Percentiles rank a stretch among this genome's conserved stretches.
Evolutionary conservation across 1,140 invertebrate genomes (phyloP).

Genomic region (Drosophila azteca): DNA sequence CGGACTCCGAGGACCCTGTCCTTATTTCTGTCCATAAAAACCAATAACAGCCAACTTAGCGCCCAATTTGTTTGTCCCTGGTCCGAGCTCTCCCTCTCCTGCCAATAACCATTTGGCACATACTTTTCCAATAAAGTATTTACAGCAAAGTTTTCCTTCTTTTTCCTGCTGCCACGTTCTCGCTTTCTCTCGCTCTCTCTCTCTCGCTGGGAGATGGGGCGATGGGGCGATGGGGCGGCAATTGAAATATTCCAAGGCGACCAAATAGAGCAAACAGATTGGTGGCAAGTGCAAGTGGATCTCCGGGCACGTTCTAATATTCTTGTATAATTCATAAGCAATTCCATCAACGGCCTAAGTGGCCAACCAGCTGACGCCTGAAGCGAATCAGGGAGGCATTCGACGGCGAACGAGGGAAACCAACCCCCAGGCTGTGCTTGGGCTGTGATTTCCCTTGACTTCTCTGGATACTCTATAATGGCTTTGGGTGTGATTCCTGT

Average conservation of each 20-base stretch:
- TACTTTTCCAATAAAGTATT: constrained; percentile 82
- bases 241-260: constrained; percentile 62
- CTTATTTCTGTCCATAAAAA: constrained; percentile 46
- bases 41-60: constrained; percentile 77
- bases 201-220: background rate
- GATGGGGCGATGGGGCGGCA: no score
- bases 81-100: background rate
- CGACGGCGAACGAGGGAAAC: constrained; percentile 11
- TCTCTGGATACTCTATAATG: constrained; percentile 4
- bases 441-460: constrained; percentile 7
- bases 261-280: constrained; percentile 1
- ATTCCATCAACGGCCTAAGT: constrained; percentile 83
- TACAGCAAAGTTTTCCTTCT: constrained; percentile 51
- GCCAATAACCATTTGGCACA: constrained; percentile 78
- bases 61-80: constrained; percentile 72
- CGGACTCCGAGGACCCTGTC: background rate
- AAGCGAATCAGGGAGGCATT: constrained; percentile 39
- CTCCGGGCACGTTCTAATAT: constrained; percentile 78
- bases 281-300: constrained; percentile 31
- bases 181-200: no score
- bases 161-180: background rate
- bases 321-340: constrained; percentile 84
- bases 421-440: constrained; percentile 6
- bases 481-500: background rate
- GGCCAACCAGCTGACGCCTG: constrained; percentile 80